Evolutionary conservation across 2,888 invertebrate genomes (phyloP).

Genomic region (Calephelis perditalis): DNA sequence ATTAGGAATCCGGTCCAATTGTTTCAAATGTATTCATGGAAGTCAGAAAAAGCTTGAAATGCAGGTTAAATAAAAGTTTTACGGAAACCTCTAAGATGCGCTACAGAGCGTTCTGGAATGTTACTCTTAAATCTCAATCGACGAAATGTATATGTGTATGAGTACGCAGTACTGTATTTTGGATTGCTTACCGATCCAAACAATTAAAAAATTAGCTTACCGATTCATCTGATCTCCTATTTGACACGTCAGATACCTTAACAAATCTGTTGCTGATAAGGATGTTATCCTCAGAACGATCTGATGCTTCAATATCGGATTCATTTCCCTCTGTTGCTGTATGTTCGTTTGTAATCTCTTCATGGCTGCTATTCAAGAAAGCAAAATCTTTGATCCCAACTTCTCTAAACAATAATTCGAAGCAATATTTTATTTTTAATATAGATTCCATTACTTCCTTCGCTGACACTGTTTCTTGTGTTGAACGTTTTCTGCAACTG

Average conservation of each 20-base stretch:
- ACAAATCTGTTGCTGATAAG: constrained; percentile 6
- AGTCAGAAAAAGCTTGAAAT: no score
- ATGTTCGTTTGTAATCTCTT: background rate
- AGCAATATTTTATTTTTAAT: constrained; percentile 7
- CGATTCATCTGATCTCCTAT: background rate
- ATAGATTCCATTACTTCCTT: constrained; percentile 4
- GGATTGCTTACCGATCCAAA: background rate
- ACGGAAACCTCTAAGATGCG: no score
- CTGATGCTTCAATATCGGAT: constrained; percentile 2
- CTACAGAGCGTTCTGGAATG: no score
- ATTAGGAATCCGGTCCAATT: no score
- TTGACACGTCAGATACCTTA: background rate
- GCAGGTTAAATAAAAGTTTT: no score
- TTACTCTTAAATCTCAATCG: no score
- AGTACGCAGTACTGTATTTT: no score
- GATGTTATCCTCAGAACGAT: constrained; percentile 5
- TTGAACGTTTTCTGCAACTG: background rate
- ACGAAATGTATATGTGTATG: no score
- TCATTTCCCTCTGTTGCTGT: background rate
- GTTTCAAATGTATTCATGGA: no score
- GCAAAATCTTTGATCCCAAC: background rate
- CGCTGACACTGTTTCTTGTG: background rate
- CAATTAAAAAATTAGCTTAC: background rate
- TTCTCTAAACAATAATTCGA: constrained; percentile 4
- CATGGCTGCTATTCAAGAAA: background rate